phyloP scores from a whole-genome alignment of 2,113 vertebrate species.

The Nothoprocta perdicaria region DNA sequence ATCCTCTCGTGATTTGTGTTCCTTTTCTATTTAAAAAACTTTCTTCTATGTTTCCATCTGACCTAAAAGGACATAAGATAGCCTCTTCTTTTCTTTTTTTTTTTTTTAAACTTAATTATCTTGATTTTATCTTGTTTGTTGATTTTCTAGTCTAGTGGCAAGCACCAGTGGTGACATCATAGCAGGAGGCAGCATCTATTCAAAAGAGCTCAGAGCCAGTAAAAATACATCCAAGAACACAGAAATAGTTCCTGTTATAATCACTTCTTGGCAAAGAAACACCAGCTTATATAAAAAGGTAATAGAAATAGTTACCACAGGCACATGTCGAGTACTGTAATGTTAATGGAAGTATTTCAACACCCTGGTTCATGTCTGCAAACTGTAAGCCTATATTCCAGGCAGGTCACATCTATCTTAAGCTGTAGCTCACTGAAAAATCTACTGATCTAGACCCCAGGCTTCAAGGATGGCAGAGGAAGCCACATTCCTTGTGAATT shows the following conservation, averaged over 20 bases:
- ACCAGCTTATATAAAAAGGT: conserved; percentile 53
- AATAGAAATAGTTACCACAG: conserved; percentile 28
- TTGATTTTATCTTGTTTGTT: conserved; percentile 6
- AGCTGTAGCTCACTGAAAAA: neutral
- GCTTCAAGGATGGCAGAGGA: neutral
- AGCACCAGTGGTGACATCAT: conserved; percentile 44
- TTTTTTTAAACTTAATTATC: neutral
- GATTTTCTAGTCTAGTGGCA: conserved; percentile 16
- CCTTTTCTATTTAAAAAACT: neutral
- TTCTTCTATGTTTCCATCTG: neutral
- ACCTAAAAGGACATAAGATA: neutral
- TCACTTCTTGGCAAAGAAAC: conserved; percentile 40
- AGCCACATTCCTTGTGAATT: neutral
- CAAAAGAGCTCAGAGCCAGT: conserved; percentile 44
- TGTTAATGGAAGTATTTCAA: neutral
- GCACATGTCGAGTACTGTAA: neutral
- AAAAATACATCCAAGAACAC: conserved; percentile 48
- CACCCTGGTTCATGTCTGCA: neutral
- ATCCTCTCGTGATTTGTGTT: neutral
- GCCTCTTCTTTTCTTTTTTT: neutral
- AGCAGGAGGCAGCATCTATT: conserved; percentile 66
- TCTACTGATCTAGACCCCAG: neutral
- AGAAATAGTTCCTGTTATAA: conserved; percentile 59
- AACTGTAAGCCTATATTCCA: neutral
- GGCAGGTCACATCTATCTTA: conserved; percentile 24